Evolutionary conservation across 2,797 vertebrate species (phyloP), one percentile per base, ranked within the genome.

Genomic region (Denticeps clupeoides): DNA sequence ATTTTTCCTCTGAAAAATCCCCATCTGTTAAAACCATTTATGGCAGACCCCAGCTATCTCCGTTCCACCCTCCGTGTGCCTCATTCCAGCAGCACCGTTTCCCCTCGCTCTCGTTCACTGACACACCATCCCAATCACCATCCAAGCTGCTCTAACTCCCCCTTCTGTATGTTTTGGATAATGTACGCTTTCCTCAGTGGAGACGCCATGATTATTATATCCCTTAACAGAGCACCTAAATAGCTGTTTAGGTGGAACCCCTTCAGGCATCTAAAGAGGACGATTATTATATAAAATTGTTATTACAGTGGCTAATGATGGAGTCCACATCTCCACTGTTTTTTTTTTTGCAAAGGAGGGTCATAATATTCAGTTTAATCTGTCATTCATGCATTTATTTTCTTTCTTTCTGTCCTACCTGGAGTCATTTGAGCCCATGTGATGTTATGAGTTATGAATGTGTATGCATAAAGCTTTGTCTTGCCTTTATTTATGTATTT

Each of bases 81-180:
- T n/a, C n/a, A n/a, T n/a, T n/a, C n/a, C n/a, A n/a, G n/a, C n/a
- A n/a, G n/a, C n/a, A n/a, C 2, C 28, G 10, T 3, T 11, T 19
- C 3, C 12, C 5, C 28, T 26, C 22, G 26, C 7, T 31, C 6
- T 28, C 15, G 16, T 7, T 15, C 42, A 24, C 1, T 18, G 4
- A 27, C 23, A 6, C 5, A 24, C 4, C 6, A 12, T 7, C 16
- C 5, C 11, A 11, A 16, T 26, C 31, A 37, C 6, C 12, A 35
- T 49, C 45, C n/a, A n/a, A n/a, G 53, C 23, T 45, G 16, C 52
- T 56, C 33, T 58, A 31, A 43, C 58, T 54, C 59, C 61, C 61
- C 57, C 53, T 52, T 37, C 56, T 47, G 56, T 60, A 62, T 60
- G 53, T 27, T 51, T 44, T 29, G 49, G 54, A 59, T 55, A 62